Base-by-base conservation (phyloP, 1,140 invertebrate genomes). In the Aethina tumida region DNA sequence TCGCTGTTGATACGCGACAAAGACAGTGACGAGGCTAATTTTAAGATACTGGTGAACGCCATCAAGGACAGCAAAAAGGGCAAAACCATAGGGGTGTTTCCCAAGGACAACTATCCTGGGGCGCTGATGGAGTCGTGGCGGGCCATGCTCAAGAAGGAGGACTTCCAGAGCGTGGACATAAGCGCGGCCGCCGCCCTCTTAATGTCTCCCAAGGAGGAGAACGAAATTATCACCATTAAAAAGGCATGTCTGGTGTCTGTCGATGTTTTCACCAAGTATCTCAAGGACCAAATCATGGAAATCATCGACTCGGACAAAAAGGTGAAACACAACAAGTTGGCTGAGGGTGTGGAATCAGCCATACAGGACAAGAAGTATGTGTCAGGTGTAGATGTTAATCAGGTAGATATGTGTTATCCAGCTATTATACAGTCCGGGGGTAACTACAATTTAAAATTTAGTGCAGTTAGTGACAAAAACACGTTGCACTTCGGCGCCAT, bases 361-460 rank as follows among this genome's bases (percentile, higher is more conserved):
- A 76, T 92, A 50, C 74, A 75, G 4, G 88, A 93, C 55, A 97
- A 97, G 56, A 97, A 97, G 64, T 96, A 94, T 69, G 83, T 97
- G 1, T 75, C 77, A 44, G 85, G 84, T 13, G 79, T 93, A 4
- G 93, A 98, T 63, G 73, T 80, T 0, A 74, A 75, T 10, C 80
- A 91, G 58, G 71, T 99, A 4, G 95, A 98, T 58, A 90, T 95
- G 75, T 98, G 95, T 63, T 99, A 99, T 64, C 92, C 92, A 2
- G 84, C 95, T 0, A 99, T 99, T 39, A 93, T 99, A 57, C 96
- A 99, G 61, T 97, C 93, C 46, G 96, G 96, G 17, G 94, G 93
- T 5, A 85, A 92, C 57, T 99, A 97, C 67, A 91, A 79, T 57
- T 70, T 99, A 1, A 99, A 99, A 66, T 99, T 99, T 60, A 96